Percentiles rank a stretch among this genome's conserved stretches.
phyloP scores from a whole-genome alignment of 2,888 invertebrate genomes.

The Andrena trimmerana region DNA sequence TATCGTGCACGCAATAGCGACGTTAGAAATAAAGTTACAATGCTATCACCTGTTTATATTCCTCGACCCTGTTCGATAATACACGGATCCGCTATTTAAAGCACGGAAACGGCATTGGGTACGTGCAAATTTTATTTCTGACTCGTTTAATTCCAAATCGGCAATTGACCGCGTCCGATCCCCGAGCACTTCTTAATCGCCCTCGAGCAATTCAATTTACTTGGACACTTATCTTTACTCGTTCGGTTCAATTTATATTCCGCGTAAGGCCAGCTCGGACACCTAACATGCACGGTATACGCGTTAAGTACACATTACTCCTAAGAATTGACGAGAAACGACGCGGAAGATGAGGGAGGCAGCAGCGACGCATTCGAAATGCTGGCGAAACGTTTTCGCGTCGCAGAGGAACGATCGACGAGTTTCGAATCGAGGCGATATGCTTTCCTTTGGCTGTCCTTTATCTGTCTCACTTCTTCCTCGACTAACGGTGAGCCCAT shows the following conservation, averaged over 20 bases:
- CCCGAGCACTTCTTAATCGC: not conserved
- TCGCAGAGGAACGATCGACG: constrained; percentile 53
- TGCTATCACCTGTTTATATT: not conserved
- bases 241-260: not conserved
- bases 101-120: not conserved
- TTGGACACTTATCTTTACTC: not conserved
- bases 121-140: not conserved
- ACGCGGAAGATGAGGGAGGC: not conserved
- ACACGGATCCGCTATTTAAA: not conserved
- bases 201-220: constrained; percentile 3
- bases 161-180: not conserved
- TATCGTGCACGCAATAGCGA: not conserved
- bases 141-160: not conserved
- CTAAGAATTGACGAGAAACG: not conserved
- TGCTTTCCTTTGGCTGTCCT: constrained; percentile 70
- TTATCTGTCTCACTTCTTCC: constrained; percentile 70
- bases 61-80: not conserved
- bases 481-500: constrained; percentile 73
- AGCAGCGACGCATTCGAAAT: constrained; percentile 9
- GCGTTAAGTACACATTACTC: not conserved
- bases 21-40: not conserved
- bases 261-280: not conserved
- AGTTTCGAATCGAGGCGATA: constrained; percentile 60
- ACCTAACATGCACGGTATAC: not conserved
- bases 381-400: constrained; percentile 41